These are phyloP conservation scores for Caenorhabditis wallacei DNA, from an alignment of 2,888 invertebrate species.

Conservation along the genomic window DNA sequence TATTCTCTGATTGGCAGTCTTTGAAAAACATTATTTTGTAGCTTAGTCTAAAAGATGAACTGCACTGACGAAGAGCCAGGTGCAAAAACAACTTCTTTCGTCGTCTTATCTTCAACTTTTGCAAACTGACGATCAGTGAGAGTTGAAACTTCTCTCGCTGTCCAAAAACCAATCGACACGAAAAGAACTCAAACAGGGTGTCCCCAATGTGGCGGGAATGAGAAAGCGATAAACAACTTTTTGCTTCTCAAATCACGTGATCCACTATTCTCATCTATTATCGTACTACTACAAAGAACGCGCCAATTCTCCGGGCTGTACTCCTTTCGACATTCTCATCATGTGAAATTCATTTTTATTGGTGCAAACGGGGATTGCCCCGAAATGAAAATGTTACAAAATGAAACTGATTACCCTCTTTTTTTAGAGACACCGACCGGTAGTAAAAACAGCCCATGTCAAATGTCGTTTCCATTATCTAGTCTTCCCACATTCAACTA, in stretches of 20 bases:
- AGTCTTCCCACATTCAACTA: slow-evolving; percentile 10
- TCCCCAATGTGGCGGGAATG: slow-evolving; percentile 18
- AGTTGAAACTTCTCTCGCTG: slow-evolving; percentile 51
- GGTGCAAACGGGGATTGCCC: slow-evolving; percentile 31
- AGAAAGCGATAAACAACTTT: slow-evolving; percentile 41
- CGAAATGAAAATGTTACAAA: neutral
- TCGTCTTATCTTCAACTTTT: slow-evolving; percentile 12
- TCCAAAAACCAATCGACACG: slow-evolving; percentile 33
- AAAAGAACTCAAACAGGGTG: slow-evolving; percentile 42
- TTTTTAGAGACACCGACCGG: slow-evolving; percentile 1
- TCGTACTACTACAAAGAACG: slow-evolving; percentile 51
- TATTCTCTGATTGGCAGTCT: neutral
- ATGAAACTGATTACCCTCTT: slow-evolving; percentile 19
- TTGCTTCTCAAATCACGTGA: slow-evolving; percentile 55
- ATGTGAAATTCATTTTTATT: slow-evolving; percentile 42
- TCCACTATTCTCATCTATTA: slow-evolving; percentile 37
- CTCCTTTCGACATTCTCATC: slow-evolving; percentile 23
- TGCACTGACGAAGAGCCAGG: neutral
- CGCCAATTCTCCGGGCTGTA: slow-evolving; percentile 15
- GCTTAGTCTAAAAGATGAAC: neutral
- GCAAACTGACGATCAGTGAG: slow-evolving; percentile 21
- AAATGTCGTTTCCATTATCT: slow-evolving; percentile 1
- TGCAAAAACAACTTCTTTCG: slow-evolving; percentile 30
- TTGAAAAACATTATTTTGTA: slow-evolving; percentile 7
- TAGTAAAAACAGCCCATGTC: slow-evolving; percentile 41